phyloP scores from a whole-genome alignment of 2,113 vertebrate species.

The Arizona elegans region DNA sequence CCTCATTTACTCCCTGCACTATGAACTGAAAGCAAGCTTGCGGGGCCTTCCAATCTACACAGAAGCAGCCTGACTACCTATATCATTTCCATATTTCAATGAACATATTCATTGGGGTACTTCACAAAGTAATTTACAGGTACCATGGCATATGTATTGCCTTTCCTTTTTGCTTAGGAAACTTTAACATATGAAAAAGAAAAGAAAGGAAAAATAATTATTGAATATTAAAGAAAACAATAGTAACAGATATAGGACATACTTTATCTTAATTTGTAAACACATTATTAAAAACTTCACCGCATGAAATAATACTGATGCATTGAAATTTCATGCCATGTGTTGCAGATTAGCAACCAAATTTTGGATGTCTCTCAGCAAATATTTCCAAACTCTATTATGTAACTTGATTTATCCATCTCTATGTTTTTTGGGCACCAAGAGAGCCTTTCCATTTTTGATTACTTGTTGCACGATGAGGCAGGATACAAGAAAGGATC shows the following conservation, averaged over 20 bases:
- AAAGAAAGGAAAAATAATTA: neutral
- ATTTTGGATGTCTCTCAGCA: neutral
- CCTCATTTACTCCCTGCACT: neutral
- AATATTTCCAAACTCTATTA: neutral
- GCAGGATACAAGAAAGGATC: neutral
- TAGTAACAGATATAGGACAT: neutral
- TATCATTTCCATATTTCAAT: neutral
- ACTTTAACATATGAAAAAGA: neutral
- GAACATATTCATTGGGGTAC: neutral
- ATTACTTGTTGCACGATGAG: neutral
- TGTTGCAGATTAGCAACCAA: neutral
- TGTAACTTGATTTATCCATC: neutral
- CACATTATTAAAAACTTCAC: neutral
- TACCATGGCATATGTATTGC: neutral
- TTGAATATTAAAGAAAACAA: neutral
- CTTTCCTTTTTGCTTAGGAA: neutral
- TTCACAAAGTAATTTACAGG: neutral
- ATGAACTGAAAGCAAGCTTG: neutral
- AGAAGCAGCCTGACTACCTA: neutral
- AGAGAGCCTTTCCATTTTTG: neutral
- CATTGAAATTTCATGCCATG: neutral
- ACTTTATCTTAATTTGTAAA: neutral
- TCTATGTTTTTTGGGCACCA: neutral
- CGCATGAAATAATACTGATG: neutral
- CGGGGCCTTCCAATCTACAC: neutral